Evolutionary conservation across 2,888 invertebrate genomes (phyloP), one percentile per base, ranked within the genome.

Genomic region (Noctua pronuba): DNA sequence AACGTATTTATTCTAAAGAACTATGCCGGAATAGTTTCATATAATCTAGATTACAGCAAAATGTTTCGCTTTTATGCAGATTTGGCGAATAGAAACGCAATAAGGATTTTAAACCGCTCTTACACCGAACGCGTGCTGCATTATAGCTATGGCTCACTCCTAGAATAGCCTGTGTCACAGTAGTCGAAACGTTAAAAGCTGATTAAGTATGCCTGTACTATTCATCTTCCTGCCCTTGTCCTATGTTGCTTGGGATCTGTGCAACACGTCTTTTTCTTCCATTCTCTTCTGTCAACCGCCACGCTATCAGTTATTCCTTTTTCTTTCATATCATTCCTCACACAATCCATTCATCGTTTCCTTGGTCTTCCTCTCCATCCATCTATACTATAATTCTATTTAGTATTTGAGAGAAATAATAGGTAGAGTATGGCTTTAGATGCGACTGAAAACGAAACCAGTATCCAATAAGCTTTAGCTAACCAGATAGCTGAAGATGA

Each of bases 1-100:
- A 85, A 79, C 66, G 65, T 77, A 78, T 71, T 75, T 77, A 79
- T 87, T 72, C 41, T 79, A 65, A 49, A 68, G 68, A 82, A 86
- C 71, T 73, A 49, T 38, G 35, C 55, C 44, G 70, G 46, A 67
- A 67, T 67, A 65, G 44, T 64, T 77, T 66, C 35, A 71, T 67
- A 55, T 60, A 73, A 62, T 58, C 64, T 83, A 77, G 65, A 77
- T 68, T 71, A 38, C 21, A 64, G 35, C 46, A n/a, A 62, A 80
- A 68, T 69, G 35, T 6, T 65, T 21, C 21, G 35, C 58, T 62
- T 82, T 52, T 82, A 82, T 75, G 75, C 60, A 67, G n/a, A 81
- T 66, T 73, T 66, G 41, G 5, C 4, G 58, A 72, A 73, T 41
- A 49, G 49, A 35, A 58, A 73, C 41, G 65, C 41, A 49, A 49